These are phyloP conservation scores for Sebastolobus altivelis DNA, from an alignment of 2,797 vertebrate genomes.

Conservation along the genomic window DNA sequence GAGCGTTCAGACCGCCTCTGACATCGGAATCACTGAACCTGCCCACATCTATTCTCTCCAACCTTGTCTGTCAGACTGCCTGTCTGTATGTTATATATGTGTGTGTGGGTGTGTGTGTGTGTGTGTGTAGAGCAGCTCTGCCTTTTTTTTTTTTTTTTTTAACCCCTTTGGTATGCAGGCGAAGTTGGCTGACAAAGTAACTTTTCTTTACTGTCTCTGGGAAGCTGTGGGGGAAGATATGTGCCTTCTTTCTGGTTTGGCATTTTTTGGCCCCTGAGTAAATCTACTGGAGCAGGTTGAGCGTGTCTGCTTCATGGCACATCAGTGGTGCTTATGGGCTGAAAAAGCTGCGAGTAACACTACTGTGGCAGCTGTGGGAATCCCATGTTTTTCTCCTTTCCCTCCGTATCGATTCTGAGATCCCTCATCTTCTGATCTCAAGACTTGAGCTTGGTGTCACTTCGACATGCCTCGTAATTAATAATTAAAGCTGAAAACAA, in stretches of 20 bases:
- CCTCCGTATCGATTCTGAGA: background rate
- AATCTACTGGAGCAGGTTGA: slow-evolving; percentile 37
- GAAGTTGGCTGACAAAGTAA: slow-evolving; percentile 67
- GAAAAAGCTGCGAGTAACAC: slow-evolving; percentile 9
- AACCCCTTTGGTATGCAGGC: slow-evolving; percentile 57
- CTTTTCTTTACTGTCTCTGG: slow-evolving; percentile 54
- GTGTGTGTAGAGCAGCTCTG: background rate
- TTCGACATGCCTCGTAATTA: background rate
- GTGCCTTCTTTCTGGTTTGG: slow-evolving; percentile 27
- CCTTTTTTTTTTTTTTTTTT: slow-evolving; percentile 34
- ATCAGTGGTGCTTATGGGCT: slow-evolving; percentile 20
- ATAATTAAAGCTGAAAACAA: slow-evolving; percentile 27
- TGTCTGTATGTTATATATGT: slow-evolving; percentile 39
- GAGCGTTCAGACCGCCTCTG: slow-evolving; percentile 77
- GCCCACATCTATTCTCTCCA: slow-evolving; percentile 79
- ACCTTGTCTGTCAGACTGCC: slow-evolving; percentile 74
- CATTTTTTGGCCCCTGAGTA: slow-evolving; percentile 24
- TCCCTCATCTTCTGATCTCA: background rate
- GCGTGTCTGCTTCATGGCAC: slow-evolving; percentile 32
- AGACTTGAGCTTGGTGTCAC: background rate
- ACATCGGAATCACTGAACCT: slow-evolving; percentile 82
- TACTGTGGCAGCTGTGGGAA: background rate
- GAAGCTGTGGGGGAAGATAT: slow-evolving; percentile 33
- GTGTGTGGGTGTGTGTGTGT: slow-evolving; percentile 21
- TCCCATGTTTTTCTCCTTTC: background rate